Evolutionary conservation across 2,113 vertebrate genomes (phyloP), one percentile per base, ranked within the genome.

Genomic region (Morone saxatilis): DNA sequence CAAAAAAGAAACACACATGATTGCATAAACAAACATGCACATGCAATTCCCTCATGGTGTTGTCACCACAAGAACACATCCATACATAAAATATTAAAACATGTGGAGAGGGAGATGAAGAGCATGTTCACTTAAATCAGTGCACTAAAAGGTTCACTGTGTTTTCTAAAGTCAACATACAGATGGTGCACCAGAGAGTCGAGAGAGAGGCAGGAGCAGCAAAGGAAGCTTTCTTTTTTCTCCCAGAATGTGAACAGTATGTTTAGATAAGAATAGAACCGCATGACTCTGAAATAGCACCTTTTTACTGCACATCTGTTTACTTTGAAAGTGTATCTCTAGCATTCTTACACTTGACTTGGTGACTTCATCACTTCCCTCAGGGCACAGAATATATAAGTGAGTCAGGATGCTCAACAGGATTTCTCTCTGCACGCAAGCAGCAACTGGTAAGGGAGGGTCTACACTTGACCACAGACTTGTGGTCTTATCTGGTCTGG

Each of bases 311-410:
- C 89, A 88, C 88, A 93, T 89, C 89, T 94, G 90, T 93, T 94
- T 92, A 88, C 90, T 93, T 88, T 95, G 85, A 93, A 91, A 94
- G 91, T 91, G 73, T 92, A 90, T 93, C 88, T 91, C 91, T 89
- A 87, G 91, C 77, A 90, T 91, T 91, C 86, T 92, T 91, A 93
- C 93, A 94, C 91, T 93, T 94, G 91, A 94, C 90, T 93, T 92
- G 83, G 93, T 92, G 90, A 93, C 91, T 93, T 93, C 93, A 93
- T 92, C 85, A 66, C 85, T 88, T 88, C 88, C 90, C 87, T 72
- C 71, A 41, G 91, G 91, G 91, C 75, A 47, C 85, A 85, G 86
- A 90, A 94, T 90, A 89, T 85, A 85, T 83, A 86, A 88, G 78
- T 89, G 90, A 91, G 88, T 86, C 89, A 85, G 81, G 87, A 92